Evolutionary conservation across 2,888 invertebrate genomes (phyloP).

Genomic region (Rutpela maculata): DNA sequence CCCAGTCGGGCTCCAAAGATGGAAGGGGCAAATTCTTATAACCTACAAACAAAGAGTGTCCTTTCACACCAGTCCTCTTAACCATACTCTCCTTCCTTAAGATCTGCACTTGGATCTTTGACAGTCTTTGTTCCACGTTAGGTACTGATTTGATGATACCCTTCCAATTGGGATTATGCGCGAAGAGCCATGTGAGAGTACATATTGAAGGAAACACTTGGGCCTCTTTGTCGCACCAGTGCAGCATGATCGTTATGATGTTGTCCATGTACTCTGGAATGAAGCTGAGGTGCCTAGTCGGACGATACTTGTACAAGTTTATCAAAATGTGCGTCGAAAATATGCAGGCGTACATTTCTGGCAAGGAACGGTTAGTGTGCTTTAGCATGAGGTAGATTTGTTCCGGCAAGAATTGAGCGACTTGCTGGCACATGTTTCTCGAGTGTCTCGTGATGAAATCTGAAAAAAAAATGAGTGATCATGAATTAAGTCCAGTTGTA

Average conservation of each 20-base stretch:
- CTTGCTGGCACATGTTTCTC: conserved; percentile 65
- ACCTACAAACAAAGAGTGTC: conserved; percentile 60
- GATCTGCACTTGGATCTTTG: conserved; percentile 64
- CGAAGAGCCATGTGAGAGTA: conserved; percentile 82
- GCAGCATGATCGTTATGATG: conserved; percentile 80
- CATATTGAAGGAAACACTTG: conserved; percentile 80
- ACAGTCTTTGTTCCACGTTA: conserved; percentile 62
- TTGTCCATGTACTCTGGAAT: conserved; percentile 78
- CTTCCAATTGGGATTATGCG: conserved; percentile 75
- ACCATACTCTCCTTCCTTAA: conserved; percentile 69
- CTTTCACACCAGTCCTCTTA: conserved; percentile 51
- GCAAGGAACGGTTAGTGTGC: conserved; percentile 77
- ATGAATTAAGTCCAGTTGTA: too few species aligned
- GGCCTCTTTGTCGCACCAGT: conserved; percentile 82
- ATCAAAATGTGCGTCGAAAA: conserved; percentile 79
- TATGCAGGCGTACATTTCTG: conserved; percentile 77
- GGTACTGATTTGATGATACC: conserved; percentile 69
- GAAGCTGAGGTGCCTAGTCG: conserved; percentile 79
- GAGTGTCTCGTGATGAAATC: conserved; percentile 73
- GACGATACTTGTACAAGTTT: conserved; percentile 80
- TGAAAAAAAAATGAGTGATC: conserved; percentile 66
- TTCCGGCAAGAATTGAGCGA: conserved; percentile 70
- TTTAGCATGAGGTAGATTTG: conserved; percentile 70
- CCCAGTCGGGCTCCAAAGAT: conserved; percentile 68
- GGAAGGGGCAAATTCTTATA: conserved; percentile 62